Conservation (phyloP, 2,888 invertebrate genomes). For the Drosophila paramelanica region DNA sequence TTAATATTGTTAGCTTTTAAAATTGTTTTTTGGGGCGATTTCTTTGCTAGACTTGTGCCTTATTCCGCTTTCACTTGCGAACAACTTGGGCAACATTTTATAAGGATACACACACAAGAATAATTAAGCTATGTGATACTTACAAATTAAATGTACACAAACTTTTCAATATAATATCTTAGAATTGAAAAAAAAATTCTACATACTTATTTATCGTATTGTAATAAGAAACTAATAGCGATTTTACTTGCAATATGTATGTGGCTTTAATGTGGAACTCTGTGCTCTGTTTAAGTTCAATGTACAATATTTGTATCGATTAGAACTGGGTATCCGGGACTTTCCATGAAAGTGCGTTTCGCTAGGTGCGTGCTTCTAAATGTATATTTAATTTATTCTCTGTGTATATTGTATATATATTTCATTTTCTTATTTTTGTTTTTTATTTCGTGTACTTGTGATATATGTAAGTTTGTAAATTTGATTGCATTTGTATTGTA, state of each 20-base stretch:
- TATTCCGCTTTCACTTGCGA: constrained; percentile 1
- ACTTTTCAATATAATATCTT: constrained; percentile 27
- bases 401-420: constrained; percentile 33
- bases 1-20: constrained; percentile 41
- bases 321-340: constrained; percentile 32
- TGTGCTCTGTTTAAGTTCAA: constrained; percentile 43
- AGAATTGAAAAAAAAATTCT: constrained; percentile 29
- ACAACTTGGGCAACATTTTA: constrained; percentile 19
- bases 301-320: constrained; percentile 18
- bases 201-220: constrained; percentile 21
- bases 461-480: constrained; percentile 60
- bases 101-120: constrained; percentile 35
- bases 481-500: constrained; percentile 76
- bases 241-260: constrained; percentile 29
- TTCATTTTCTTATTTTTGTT: constrained; percentile 8
- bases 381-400: constrained; percentile 26
- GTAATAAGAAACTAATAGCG: constrained; percentile 40
- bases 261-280: constrained; percentile 51
- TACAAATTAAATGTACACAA: constrained; percentile 44
- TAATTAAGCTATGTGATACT: constrained; percentile 33
- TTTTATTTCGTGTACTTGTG: constrained; percentile 27
- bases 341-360: constrained; percentile 54
- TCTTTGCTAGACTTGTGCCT: constrained; percentile 17
- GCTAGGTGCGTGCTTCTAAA: constrained; percentile 68
- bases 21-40: constrained; percentile 27